Evolutionary conservation across 1,140 invertebrate genomes (phyloP), one percentile per base, ranked within the genome.

Genomic region (Drosophila baimaii): DNA sequence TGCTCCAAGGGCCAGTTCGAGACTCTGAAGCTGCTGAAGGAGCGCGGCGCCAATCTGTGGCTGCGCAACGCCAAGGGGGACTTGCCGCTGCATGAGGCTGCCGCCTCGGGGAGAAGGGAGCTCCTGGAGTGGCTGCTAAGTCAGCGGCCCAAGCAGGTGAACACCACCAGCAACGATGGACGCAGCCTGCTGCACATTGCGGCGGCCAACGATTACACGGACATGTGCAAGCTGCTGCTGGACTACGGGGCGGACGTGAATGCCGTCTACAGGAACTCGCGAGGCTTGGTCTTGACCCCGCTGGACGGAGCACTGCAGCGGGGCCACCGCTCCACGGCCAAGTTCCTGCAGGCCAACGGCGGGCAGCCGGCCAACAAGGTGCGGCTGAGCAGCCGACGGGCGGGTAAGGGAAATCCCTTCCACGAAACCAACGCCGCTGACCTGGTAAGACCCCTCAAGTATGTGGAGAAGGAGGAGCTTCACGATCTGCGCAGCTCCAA

Each of bases 131-230:
- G 98, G 98, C 92, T 99, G 8, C 93, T 98, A 25, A 94, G 95
- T 31, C 95, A 96, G 77, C 93, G 96, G 63, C 96, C 97, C 0
- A 96, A 96, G 46, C 95, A 97, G 68, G 95, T 98, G 0, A 97
- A 98, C 90, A 95, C 96, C 15, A 95, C 96, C 12, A 99, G 99
- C 90, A 97, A 97, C 79, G 97, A 98, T 88, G 98, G 98, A 0
- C 94, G 98, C 73, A 98, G 97, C 35, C 95, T 97, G 17, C 93
- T 99, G 25, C 99, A 99, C 92, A 96, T 99, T 43, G 98, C 98
- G 0, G 98, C 98, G 0, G 94, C 98, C 37, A 97, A 97, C 84
- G 98, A 99, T 81, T 97, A 99, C 92, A 94, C 98, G 2, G 98
- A 98, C 92, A 95, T 99, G 91, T 98, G 98, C 92, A 98, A 98